Evolutionary conservation across 2,113 vertebrate species (phyloP).

Genomic region (Prunella fulvescens): DNA sequence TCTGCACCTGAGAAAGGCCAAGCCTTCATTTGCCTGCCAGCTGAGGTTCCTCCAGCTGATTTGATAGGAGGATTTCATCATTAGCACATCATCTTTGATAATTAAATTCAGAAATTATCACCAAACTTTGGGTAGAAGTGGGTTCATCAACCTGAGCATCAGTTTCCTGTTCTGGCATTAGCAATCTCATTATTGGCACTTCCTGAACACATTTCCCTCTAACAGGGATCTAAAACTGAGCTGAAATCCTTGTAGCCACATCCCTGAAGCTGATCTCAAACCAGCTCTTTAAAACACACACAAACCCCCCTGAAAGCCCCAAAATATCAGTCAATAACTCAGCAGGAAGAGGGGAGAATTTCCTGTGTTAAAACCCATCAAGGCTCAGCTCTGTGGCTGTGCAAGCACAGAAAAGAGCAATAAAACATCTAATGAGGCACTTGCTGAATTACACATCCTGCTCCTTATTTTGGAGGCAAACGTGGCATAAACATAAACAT

Average conservation of each 20-base stretch:
- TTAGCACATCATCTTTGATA: neutral
- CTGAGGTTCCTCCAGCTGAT: neutral
- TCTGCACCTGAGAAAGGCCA: neutral
- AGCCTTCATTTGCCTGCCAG: neutral
- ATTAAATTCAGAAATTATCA: neutral
- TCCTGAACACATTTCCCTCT: constrained; percentile 9
- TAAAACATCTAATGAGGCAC: neutral
- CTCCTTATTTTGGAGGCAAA: neutral
- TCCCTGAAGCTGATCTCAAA: neutral
- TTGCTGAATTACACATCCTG: neutral
- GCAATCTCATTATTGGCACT: neutral
- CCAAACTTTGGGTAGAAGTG: neutral
- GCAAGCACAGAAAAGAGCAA: neutral
- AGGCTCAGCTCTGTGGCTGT: neutral
- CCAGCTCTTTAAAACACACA: neutral
- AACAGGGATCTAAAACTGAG: neutral
- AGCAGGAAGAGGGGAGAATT: neutral
- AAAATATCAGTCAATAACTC: neutral
- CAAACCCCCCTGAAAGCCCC: neutral
- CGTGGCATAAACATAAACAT: neutral
- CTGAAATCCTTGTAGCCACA: neutral
- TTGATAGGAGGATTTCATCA: neutral
- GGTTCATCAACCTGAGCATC: neutral
- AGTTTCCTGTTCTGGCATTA: neutral
- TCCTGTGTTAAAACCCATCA: neutral